Percentiles rank a stretch among this genome's conserved stretches.
These are phyloP conservation scores for Podiceps cristatus DNA, from an alignment of 2,113 vertebrate species.

Conservation along the genomic window DNA sequence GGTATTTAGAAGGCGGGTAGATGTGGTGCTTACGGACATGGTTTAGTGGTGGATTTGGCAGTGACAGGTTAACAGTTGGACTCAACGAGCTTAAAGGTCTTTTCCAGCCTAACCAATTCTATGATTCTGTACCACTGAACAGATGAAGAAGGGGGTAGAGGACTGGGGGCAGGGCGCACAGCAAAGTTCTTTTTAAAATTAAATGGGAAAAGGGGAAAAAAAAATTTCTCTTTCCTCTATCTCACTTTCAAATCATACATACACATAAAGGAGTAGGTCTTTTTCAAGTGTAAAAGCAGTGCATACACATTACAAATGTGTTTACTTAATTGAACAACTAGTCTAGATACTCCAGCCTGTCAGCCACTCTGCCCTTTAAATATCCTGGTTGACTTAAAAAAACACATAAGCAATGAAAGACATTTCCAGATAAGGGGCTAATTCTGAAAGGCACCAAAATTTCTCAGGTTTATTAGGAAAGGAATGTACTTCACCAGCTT, in stretches of 20 bases:
- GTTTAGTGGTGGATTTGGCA: too few species aligned
- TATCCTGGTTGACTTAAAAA: not conserved
- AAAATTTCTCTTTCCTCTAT: not conserved
- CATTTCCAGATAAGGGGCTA: not conserved
- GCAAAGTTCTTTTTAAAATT: not conserved
- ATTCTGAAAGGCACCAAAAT: not conserved
- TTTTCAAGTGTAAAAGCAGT: not conserved
- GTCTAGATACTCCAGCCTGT: not conserved
- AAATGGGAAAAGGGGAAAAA: not conserved
- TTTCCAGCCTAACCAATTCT: too few species aligned
- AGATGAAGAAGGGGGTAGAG: not conserved
- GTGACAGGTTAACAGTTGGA: too few species aligned
- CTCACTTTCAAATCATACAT: not conserved
- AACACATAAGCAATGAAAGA: not conserved
- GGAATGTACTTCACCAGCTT: not conserved
- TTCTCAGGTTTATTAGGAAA: not conserved
- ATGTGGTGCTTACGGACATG: too few species aligned
- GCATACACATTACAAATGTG: not conserved
- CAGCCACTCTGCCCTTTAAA: not conserved
- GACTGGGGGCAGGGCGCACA: accelerated
- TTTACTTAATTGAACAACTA: not conserved
- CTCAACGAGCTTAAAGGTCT: too few species aligned
- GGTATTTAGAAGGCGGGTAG: too few species aligned
- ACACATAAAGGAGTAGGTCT: not conserved
- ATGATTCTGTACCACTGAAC: not conserved